Evolutionary conservation across 2,888 invertebrate species (phyloP).

Genomic region (Parnassius orleans): DNA sequence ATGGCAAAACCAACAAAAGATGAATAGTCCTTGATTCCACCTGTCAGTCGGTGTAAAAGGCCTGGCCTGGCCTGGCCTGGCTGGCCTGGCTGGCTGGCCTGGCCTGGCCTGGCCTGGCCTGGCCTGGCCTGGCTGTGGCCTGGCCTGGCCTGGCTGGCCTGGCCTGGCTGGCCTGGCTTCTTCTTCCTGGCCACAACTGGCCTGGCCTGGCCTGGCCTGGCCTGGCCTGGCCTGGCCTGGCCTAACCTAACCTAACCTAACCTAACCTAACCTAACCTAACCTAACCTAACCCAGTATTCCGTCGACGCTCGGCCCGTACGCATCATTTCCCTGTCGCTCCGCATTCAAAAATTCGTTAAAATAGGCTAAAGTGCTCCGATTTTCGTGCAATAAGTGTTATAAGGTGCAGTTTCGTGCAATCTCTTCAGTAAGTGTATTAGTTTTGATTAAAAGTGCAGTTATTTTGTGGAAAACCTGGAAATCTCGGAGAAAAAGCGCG

Average conservation of each 20-base stretch:
- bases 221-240: conserved; percentile 24
- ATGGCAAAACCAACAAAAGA: neutral
- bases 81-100: no score
- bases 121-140: neutral
- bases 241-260: conserved; percentile 26
- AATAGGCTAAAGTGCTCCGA: no score
- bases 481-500: no score
- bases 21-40: neutral
- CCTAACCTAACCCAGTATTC: conserved; percentile 9
- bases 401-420: no score
- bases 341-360: no score
- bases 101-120: neutral
- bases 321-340: no score
- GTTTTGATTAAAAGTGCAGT: no score
- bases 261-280: conserved; percentile 18
- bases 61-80: conserved; percentile 2
- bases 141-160: conserved; percentile 2
- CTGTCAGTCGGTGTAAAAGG: neutral
- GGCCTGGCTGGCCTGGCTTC: no score
- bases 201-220: conserved; percentile 20
- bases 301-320: no score
- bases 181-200: conserved; percentile 17
- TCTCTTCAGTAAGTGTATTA: no score
- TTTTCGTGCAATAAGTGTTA: no score
- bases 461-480: no score